Conservation (phyloP, 2,113 vertebrate genomes). For the Crotophaga sulcirostris region DNA sequence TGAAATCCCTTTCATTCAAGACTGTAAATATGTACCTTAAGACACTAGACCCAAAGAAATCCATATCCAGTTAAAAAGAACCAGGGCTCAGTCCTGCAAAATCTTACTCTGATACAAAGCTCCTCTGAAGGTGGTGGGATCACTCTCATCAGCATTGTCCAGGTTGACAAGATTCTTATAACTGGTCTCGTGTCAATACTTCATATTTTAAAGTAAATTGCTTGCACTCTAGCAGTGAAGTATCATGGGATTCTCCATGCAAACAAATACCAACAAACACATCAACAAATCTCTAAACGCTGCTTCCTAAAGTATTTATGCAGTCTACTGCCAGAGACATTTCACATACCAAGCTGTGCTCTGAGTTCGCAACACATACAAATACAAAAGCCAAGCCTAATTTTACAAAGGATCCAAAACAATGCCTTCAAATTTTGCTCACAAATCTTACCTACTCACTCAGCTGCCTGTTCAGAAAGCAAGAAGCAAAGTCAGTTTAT, state of each 20-base stretch:
- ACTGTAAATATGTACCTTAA: background rate
- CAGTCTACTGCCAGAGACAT: background rate
- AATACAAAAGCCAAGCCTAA: background rate
- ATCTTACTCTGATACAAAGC: background rate
- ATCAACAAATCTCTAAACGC: slow-evolving; percentile 5
- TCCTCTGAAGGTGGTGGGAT: background rate
- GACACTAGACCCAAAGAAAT: background rate
- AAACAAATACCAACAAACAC: slow-evolving; percentile 13
- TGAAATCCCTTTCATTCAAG: background rate
- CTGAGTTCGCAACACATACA: background rate
- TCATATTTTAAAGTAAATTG: background rate
- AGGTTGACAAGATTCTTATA: background rate
- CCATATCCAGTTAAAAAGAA: background rate
- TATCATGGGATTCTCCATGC: background rate
- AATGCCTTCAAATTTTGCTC: background rate
- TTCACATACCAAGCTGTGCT: background rate
- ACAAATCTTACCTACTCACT: background rate
- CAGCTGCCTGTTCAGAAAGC: background rate
- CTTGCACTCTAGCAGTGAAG: background rate
- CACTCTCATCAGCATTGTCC: background rate
- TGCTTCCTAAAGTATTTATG: slow-evolving; percentile 12
- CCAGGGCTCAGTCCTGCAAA: background rate
- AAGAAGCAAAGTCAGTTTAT: background rate
- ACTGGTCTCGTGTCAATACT: background rate
- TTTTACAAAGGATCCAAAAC: background rate